Conservation (phyloP, 2,113 vertebrate genomes). For the Atractosteus spatula region DNA sequence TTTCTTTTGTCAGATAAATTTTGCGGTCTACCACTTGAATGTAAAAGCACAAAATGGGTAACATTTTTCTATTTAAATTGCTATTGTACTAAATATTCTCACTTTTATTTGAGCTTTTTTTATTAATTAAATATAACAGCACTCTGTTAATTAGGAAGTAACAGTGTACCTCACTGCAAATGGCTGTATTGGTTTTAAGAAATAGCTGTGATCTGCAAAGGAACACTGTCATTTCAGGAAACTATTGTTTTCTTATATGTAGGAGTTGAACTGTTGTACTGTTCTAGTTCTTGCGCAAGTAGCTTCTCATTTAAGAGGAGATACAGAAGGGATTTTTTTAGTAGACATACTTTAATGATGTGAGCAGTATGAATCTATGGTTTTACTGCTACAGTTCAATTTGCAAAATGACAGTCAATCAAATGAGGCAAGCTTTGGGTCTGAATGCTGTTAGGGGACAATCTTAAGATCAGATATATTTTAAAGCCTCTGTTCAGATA, state of each 20-base stretch:
- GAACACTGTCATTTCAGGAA: neutral
- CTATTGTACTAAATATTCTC: neutral
- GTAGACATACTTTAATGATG: conserved; percentile 6
- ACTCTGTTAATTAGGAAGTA: neutral
- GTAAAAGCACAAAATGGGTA: conserved; percentile 1
- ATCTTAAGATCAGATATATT: conserved; percentile 1
- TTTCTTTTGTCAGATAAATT: neutral
- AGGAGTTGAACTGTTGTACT: too few relatives aligned
- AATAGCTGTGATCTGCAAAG: neutral
- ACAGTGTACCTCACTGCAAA: too few relatives aligned
- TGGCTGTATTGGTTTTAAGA: neutral
- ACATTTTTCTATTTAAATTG: neutral
- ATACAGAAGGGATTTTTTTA: conserved; percentile 27
- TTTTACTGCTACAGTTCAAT: conserved; percentile 1
- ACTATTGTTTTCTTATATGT: too few relatives aligned
- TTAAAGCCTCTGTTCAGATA: neutral
- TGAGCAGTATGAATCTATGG: conserved; percentile 13
- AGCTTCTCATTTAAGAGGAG: conserved; percentile 33
- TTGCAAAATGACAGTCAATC: conserved; percentile 15
- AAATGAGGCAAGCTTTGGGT: conserved; percentile 5
- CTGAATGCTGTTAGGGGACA: conserved; percentile 4
- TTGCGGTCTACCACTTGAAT: neutral
- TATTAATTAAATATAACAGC: conserved; percentile 11
- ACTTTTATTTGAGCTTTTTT: conserved; percentile 1
- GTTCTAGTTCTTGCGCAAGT: too few relatives aligned